Base-by-base conservation (phyloP, 64 coral and sea anemone species). In the Stylophora pistillata region DNA sequence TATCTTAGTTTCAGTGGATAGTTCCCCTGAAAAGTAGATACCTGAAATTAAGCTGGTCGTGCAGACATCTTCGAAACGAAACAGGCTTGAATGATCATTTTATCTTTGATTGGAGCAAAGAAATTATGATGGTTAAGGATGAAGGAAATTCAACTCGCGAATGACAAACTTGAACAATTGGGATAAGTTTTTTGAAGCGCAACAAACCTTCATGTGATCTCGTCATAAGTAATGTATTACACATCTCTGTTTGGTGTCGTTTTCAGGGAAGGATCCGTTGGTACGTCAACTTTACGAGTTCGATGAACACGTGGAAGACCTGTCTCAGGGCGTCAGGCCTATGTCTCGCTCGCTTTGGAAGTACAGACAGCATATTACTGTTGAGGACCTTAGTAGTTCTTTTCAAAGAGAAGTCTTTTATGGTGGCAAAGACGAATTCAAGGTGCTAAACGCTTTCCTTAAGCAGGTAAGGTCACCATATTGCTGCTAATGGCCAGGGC, bases 261-360 rank as follows among this genome's bases (percentile, higher is more conserved):
- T 21, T n/a, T n/a, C 27, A 74, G 93, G 83, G 26, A 82, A 53
- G 64, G 88, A 94, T 87, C 93, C 82, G 37, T 53, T 94, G 33
- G 89, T 90, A 37, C 78, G 93, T 55, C 74, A 76, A 30, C 31
- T 94, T 56, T 94, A 94, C 26, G 93, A 94, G 65, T 79, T 94
- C 74, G 93, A 94, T 74, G 71, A 58, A 15, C 60, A 82, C 0
- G 15, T 15, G 26, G 79, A 82, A 10, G 79, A 82, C 60, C 15
- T 60, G 1, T 52, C 20, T 23, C 59, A 5, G 16, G 56, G 30
- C 5, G 16, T 82, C 16, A 82, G 14, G 15, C 79, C 61, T 10
- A 69, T 62, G 58, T 65, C 80, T 10, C 29, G 33, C 32, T 68
- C 62, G 21, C 80, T 84, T 69, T 95, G 93, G 93, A 85, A 79